These are phyloP conservation scores for Eupeodes corollae DNA, from an alignment of 1,140 invertebrate genomes.

Conservation along the genomic window DNA sequence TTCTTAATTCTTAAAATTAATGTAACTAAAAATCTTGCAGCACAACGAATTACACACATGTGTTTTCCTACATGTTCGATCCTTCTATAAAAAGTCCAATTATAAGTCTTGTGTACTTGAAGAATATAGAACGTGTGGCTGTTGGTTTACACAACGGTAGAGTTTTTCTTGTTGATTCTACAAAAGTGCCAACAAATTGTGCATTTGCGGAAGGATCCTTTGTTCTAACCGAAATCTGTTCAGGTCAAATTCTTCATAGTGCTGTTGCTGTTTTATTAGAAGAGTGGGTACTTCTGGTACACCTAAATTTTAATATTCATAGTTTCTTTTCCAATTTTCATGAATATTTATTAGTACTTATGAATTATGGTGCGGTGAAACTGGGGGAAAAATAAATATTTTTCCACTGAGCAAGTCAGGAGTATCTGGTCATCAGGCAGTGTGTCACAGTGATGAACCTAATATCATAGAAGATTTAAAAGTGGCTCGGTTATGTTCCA, in stretches of 20 bases:
- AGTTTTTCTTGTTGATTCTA: conserved; percentile 57
- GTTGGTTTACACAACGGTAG: conserved; percentile 61
- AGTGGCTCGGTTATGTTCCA: conserved; percentile 50
- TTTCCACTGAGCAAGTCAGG: conserved; percentile 48
- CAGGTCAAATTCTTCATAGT: conserved; percentile 48
- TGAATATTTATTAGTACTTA: conserved; percentile 42
- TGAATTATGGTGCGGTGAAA: conserved; percentile 67
- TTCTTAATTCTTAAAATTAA: not conserved
- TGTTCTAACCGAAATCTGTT: conserved; percentile 64
- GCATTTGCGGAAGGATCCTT: conserved; percentile 57
- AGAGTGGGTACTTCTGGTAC: conserved; percentile 25
- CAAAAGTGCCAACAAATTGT: conserved; percentile 46
- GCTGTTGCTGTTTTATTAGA: conserved; percentile 42
- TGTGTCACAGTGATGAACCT: conserved; percentile 33
- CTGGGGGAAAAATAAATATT: conserved; percentile 58
- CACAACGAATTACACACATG: conserved; percentile 40
- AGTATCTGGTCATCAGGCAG: conserved; percentile 44
- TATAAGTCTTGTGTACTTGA: conserved; percentile 51
- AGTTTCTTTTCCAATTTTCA: not conserved
- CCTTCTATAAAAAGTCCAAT: conserved; percentile 45
- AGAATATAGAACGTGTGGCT: conserved; percentile 54
- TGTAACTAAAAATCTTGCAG: conserved; percentile 24
- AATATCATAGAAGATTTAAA: conserved; percentile 41
- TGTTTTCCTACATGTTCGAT: conserved; percentile 47
- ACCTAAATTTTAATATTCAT: not conserved